Conservation (phyloP, 2,888 invertebrate species). For the Blera fallax region DNA sequence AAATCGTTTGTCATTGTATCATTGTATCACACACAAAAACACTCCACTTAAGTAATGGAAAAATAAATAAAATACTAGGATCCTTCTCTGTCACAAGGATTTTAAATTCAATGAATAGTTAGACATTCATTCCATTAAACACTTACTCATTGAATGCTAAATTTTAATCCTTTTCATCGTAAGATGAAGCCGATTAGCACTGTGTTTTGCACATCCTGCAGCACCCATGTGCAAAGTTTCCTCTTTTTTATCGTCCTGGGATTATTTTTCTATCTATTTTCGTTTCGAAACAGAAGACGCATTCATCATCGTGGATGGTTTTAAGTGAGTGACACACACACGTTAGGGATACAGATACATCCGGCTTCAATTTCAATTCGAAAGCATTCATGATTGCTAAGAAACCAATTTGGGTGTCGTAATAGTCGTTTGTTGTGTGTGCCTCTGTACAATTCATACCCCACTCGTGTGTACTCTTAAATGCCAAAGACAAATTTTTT, state of each 20-base stretch:
- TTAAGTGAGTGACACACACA: neutral
- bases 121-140: neutral
- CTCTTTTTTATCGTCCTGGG: neutral
- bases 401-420: neutral
- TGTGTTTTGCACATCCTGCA: neutral
- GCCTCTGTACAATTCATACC: neutral
- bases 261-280: neutral
- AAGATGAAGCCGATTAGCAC: neutral
- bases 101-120: neutral
- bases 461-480: too few species aligned
- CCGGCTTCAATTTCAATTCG: neutral
- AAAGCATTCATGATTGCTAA: neutral
- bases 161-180: neutral
- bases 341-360: neutral
- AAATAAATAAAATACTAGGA: neutral
- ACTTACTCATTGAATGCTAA: neutral
- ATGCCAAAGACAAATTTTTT: neutral
- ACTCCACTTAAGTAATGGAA: neutral
- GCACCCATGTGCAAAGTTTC: neutral
- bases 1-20: neutral
- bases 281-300: neutral
- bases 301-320: neutral
- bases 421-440: neutral
- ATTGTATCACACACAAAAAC: neutral
- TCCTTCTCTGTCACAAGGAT: too few species aligned